A percentile compares a stretch with the other conserved stretches of the same genome.
These are phyloP conservation scores for Rallus crepitans DNA, from an alignment of 2,797 vertebrate species.

Conservation along the genomic window DNA sequence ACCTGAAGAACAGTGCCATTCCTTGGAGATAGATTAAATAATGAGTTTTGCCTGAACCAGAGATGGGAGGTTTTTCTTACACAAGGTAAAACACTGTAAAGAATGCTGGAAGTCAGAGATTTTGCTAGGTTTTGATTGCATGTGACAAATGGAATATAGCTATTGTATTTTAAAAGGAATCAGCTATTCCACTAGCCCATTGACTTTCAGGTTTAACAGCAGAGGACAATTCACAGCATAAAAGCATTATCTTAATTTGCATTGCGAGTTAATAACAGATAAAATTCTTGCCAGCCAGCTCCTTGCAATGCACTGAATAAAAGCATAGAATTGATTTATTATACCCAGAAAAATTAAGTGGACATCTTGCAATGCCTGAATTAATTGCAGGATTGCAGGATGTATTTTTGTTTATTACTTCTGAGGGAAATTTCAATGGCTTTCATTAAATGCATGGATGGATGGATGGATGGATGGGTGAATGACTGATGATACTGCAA, in stretches of 20 bases:
- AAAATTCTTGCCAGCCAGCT: constrained; percentile 22
- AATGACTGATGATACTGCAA: constrained; percentile 15
- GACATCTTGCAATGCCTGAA: constrained; percentile 42
- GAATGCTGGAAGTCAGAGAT: background rate
- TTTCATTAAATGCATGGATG: constrained; percentile 59
- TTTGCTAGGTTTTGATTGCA: background rate
- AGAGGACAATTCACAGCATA: constrained; percentile 10
- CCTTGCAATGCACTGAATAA: constrained; percentile 25
- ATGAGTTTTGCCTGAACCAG: background rate
- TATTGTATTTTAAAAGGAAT: background rate
- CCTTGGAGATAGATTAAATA: background rate
- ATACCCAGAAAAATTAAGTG: constrained; percentile 48
- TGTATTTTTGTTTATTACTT: constrained; percentile 70
- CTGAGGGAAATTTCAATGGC: constrained; percentile 29
- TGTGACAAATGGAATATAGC: background rate
- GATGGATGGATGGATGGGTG: constrained; percentile 10
- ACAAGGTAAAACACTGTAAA: background rate
- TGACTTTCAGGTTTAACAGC: constrained; percentile 23
- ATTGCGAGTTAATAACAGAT: constrained; percentile 28
- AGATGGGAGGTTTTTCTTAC: background rate
- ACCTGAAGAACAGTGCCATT: background rate
- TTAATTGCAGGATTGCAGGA: constrained; percentile 68
- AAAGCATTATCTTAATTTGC: constrained; percentile 20
- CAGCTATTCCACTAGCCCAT: background rate
- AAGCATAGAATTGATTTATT: constrained; percentile 60